Base-by-base conservation (phyloP, 23 tunicate genomes). In the Styela clava region DNA sequence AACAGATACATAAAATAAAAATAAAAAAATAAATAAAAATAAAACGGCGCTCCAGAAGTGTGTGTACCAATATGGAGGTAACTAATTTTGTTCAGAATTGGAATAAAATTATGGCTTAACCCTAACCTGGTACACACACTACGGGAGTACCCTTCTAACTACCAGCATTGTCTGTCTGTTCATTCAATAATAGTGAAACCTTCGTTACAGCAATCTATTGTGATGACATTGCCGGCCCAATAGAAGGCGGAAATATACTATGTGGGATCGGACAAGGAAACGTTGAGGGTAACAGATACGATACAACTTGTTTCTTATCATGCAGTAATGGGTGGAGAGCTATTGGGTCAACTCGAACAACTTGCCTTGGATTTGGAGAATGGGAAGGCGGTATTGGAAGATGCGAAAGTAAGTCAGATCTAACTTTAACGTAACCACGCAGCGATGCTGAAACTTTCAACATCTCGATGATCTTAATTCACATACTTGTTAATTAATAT, bases 241-340 rank as follows among this genome's bases (percentile, higher is more conserved):
- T 67, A 16, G 31, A 67, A 27, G 71, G 71, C 16, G 71, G 71
- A 21, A 67, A 67, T 16, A 23, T 67, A 28, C 18, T 67, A 28
- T 67, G 71, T 67, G 71, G 71, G 22, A 21, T 67, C 16, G 31
- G 31, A 25, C 71, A 67, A 21, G 71, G n/a, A 16, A 23, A 21
- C n/a, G 71, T 67, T 25, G 71, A 67, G 71, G 22, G 71, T 29
- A 67, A 67, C n/a, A 67, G 71, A 67, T 29, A 67, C 22, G 31
- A 67, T 23, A 67, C 71, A 27, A 67, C 31, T 16, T 67, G 71
- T 22, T 67, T 25, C n/a, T 29, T 67, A 67, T 67, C 71, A 16
- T 67, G 71, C n/a, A 67, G 22, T 67, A 23, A 67, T 22, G 31
- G 71, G 19, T 67, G 71, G 71, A 67, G n/a, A 67, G 71, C 71